Evolutionary conservation across 2,113 vertebrate genomes (phyloP).

Genomic region (Tenrec ecaudatus): DNA sequence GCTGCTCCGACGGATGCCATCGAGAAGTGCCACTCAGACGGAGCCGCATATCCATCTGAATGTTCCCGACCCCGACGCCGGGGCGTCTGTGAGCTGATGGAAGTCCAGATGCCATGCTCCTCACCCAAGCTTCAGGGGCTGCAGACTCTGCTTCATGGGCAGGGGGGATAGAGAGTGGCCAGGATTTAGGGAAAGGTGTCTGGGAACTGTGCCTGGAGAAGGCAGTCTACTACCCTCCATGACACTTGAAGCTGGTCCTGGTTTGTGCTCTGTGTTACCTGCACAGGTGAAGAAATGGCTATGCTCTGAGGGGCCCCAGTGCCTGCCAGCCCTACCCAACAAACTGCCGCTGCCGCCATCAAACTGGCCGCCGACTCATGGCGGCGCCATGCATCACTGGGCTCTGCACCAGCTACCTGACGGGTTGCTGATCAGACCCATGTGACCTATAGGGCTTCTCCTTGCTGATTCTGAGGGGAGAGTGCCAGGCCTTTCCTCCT

Average conservation of each 20-base stretch:
- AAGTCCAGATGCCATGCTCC: not conserved
- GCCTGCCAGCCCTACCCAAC: not conserved
- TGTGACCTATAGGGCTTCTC: not conserved
- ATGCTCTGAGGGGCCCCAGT: not conserved
- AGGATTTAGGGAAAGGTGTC: not conserved
- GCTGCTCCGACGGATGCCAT: conserved; percentile 36
- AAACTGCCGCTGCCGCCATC: not conserved
- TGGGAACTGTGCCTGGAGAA: not conserved
- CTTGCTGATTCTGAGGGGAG: not conserved
- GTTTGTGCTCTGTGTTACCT: not conserved
- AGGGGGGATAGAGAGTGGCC: not conserved
- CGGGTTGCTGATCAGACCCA: not conserved
- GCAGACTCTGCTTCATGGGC: not conserved
- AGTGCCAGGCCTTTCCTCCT: not conserved
- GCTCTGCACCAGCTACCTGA: not conserved
- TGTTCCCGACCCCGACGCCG: too few relatives aligned
- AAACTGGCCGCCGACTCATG: not conserved
- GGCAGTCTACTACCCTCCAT: not conserved
- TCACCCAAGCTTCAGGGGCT: not conserved
- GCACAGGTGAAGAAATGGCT: not conserved
- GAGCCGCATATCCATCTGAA: not conserved
- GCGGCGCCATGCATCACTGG: not conserved
- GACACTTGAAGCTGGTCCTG: not conserved
- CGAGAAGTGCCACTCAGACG: not conserved
- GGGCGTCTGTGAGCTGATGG: too few relatives aligned